These are phyloP conservation scores for Leucophenga maculata DNA, from an alignment of 2,888 invertebrate genomes.

Conservation along the genomic window DNA sequence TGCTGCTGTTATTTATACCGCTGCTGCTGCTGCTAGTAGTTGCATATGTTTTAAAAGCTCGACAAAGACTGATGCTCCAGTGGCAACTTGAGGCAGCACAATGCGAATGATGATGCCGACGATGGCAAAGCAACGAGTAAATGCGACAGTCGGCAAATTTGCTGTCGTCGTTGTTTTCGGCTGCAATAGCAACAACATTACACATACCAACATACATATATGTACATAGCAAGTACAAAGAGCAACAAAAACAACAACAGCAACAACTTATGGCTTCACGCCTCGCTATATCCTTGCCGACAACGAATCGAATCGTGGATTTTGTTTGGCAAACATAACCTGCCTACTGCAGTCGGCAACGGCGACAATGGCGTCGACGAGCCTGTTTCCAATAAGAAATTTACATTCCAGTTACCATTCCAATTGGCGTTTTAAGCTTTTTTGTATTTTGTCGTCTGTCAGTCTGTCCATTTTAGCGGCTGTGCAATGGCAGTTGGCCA, in stretches of 20 bases:
- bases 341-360: too few relatives aligned
- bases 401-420: too few relatives aligned
- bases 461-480: too few relatives aligned
- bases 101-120: conserved; percentile 45
- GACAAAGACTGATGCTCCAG: conserved; percentile 69
- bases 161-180: conserved; percentile 28
- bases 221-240: too few relatives aligned
- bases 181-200: not conserved
- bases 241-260: not conserved
- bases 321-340: too few relatives aligned
- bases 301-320: not conserved
- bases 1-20: conserved; percentile 35
- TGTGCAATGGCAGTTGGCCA: too few relatives aligned
- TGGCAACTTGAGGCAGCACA: conserved; percentile 53
- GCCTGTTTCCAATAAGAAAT: too few relatives aligned
- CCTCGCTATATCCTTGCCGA: conserved; percentile 4
- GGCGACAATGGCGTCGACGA: too few relatives aligned
- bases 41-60: conserved; percentile 71
- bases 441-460: too few relatives aligned
- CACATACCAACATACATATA: too few relatives aligned
- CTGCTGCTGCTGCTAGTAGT: conserved; percentile 40
- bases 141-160: conserved; percentile 33
- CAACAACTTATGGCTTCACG: not conserved
- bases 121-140: conserved; percentile 30
- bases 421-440: too few relatives aligned